Percentiles rank a stretch among this genome's conserved stretches.
Conservation (phyloP, 2,113 vertebrate genomes). For the Oreotrochilus melanogaster region DNA sequence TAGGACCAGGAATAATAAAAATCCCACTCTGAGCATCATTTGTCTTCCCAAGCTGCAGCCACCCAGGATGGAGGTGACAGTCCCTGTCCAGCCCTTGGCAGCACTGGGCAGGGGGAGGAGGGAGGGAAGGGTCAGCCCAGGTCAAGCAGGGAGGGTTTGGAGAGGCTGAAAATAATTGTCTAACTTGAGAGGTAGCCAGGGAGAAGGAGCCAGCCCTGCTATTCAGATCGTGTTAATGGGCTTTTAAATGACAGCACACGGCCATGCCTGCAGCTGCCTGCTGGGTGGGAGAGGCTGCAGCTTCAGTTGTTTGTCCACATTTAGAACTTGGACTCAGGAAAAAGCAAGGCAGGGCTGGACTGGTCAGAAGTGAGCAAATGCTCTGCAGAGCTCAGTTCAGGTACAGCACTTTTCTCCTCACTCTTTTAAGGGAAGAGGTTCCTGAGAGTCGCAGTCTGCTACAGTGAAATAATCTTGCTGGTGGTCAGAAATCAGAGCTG, state of each 20-base stretch:
- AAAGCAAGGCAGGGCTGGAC: not conserved
- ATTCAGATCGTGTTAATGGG: not conserved
- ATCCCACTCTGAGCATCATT: not conserved
- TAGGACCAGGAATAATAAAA: not conserved
- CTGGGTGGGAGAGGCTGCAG: not conserved
- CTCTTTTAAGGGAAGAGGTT: not conserved
- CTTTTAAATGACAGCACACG: not conserved
- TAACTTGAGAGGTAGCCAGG: not conserved
- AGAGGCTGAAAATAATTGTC: not conserved
- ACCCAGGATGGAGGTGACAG: not conserved
- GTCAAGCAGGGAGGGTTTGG: not conserved
- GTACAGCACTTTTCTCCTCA: not conserved
- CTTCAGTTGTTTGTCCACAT: not conserved
- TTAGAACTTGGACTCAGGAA: not conserved
- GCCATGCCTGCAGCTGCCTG: not conserved
- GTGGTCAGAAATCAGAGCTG: not conserved
- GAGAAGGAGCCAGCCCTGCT: not conserved
- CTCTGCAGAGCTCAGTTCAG: not conserved
- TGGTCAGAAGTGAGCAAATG: not conserved
- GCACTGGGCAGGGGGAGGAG: accelerated
- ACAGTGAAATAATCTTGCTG: not conserved
- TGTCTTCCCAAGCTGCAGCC: not conserved
- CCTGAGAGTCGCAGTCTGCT: not conserved
- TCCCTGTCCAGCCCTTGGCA: not conserved
- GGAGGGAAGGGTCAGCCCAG: not conserved